Evolutionary conservation across 1,140 invertebrate genomes (phyloP), one percentile per base, ranked within the genome.

Genomic region (Bombus polaris): DNA sequence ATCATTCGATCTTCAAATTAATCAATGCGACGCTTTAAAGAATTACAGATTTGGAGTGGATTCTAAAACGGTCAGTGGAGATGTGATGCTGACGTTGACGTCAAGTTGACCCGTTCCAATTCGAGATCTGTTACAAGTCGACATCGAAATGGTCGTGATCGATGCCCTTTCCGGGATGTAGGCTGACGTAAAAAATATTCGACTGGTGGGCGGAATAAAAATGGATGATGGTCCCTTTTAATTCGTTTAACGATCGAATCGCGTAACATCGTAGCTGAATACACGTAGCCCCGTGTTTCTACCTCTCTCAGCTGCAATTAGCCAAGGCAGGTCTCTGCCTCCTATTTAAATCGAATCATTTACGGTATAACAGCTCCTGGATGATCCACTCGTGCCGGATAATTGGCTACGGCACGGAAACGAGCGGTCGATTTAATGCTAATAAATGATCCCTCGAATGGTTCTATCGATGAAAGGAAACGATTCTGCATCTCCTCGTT

Each of bases 301-400:
- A 9, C 8, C 70, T 53, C 77, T 72, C 77, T 73, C 59, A 1
- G n/a, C 10, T 62, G 57, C 53, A 79, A 84, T 84, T 79, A 44
- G 13, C 18, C 39, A 9, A 18, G 65, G n/a, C 8, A 22, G 35
- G 44, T n/a, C 65, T 28, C 37, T 44, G 32, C 35, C 59, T 44
- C 32, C 39, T 72, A 86, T 83, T 86, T 83, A 77, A 86, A 82
- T 75, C 53, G 73, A 86, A 70, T 83, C 62, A 65, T 86, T 71
- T 77, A 77, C 47, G 71, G 73, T 70, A 82, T 81, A 74, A 59
- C 73, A 86, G 73, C 80, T 66, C 53, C 72, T n/a, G 62, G 70
- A 86, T 68, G 85, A 75, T 68, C 73, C 80, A 71, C 73, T 79
- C 47, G 47, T 22, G 44, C 12, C 39, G 85, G 53, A 83, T 86